Base-by-base conservation (phyloP, 2,888 invertebrate genomes). In the Dinocampus coccinellae region DNA sequence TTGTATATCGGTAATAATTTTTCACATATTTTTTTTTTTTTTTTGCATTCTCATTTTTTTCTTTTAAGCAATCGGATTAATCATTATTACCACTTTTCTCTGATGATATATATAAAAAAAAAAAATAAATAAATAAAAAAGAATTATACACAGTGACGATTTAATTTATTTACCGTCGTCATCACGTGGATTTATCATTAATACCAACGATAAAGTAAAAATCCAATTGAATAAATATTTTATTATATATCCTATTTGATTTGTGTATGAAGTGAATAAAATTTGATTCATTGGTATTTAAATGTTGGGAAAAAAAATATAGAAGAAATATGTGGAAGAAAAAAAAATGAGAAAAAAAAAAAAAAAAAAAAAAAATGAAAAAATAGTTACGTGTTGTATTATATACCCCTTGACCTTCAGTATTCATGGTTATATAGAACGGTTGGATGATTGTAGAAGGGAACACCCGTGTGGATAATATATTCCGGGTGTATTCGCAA, bases 401-500 rank as follows among this genome's bases (percentile, higher is more conserved):
- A 64, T n/a, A n/a, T 71, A 72, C 68, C 76, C 61, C 68, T 65
- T 69, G 74, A 76, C 76, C 76, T 69, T 65, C 47, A 47, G 33
- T 24, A 34, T 73, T 33, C 7, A 10, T 36, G 36, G 3, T 20
- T 47, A 47, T n/a, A n/a, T 64, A 61, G 65, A 73, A 69, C 69
- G 69, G 57, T 53, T 67, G 39, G 62, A 60, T 61, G 36, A 24
- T 26, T 26, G 55, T 66, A 57, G 52, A 29, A 69, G 57, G 70
- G 73, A 77, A 75, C 75, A 77, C 74, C 77, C 74, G 74, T 74
- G 74, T 73, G 69, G 72, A 75, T 84, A 84, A 84, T 84, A 82
- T 84, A 84, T 83, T 82, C 83, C 79, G 80, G 79, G 78, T 79
- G 70, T 73, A 78, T 82, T 79, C 80, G 79, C 77, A 79, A 78